These are phyloP conservation scores for Nymphicus hollandicus DNA, from an alignment of 2,113 vertebrate genomes.

Conservation along the genomic window DNA sequence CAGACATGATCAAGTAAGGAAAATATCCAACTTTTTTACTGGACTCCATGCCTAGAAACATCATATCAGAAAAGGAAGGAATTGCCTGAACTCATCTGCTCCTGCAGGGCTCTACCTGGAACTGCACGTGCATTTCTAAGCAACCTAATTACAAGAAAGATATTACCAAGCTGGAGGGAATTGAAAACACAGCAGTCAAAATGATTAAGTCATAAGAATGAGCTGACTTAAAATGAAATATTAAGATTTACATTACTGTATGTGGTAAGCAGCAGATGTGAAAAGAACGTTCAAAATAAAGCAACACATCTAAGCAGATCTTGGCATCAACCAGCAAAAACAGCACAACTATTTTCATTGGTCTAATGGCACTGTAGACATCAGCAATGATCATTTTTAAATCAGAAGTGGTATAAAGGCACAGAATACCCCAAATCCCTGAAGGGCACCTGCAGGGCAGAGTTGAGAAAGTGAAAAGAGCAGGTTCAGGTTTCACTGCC, in stretches of 20 bases:
- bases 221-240: background rate
- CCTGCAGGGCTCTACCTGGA: background rate
- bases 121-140: background rate
- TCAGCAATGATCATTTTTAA: fast-evolving
- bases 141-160: background rate
- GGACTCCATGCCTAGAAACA: background rate
- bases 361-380: fast-evolving
- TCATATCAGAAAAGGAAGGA: background rate
- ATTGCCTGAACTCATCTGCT: background rate
- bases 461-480: background rate
- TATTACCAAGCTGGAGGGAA: background rate
- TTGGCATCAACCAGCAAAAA: background rate
- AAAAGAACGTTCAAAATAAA: background rate
- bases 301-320: background rate
- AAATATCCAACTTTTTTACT: background rate
- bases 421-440: background rate
- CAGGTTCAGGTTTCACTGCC: background rate
- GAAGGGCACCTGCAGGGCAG: background rate
- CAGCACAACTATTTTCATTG: background rate
- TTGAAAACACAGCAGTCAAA: background rate
- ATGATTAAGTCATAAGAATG: background rate
- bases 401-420: background rate
- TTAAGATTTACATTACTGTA: background rate
- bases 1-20: conserved; percentile 31
- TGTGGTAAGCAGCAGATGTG: background rate